Conservation (phyloP, 2,797 vertebrate species). For the Tenualosa thibaudeaui region DNA sequence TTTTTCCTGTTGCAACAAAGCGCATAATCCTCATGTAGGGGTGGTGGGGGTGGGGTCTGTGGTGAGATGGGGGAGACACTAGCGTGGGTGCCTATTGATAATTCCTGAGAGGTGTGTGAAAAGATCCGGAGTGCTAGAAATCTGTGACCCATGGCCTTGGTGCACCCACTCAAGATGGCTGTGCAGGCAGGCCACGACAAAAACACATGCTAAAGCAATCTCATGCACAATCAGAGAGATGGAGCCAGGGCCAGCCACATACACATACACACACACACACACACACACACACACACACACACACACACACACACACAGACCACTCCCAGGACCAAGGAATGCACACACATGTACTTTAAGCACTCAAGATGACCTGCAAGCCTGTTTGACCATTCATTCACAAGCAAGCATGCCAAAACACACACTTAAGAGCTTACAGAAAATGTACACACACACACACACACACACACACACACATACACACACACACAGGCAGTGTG, state of each 20-base stretch:
- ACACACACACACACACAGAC: constrained; percentile 31
- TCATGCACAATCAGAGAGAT: constrained; percentile 4
- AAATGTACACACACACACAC: not conserved
- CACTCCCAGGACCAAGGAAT: constrained; percentile 31
- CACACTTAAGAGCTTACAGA: not conserved
- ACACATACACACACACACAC: constrained; percentile 22
- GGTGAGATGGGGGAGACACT: not conserved
- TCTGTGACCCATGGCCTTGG: constrained; percentile 59
- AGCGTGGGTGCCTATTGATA: constrained; percentile 43
- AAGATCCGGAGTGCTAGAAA: constrained; percentile 62
- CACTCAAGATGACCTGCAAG: not conserved
- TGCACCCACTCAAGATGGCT: constrained; percentile 65
- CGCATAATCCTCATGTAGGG: not conserved
- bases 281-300: constrained; percentile 34
- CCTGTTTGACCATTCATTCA: not conserved
- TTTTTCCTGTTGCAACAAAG: not conserved
- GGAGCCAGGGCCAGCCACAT: not conserved
- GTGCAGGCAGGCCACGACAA: constrained; percentile 46
- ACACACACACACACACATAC: not conserved
- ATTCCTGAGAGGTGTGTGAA: constrained; percentile 54
- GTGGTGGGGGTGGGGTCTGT: not conserved
- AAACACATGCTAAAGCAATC: constrained; percentile 49
- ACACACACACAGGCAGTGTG: not conserved
- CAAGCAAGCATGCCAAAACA: not conserved
- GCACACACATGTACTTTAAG: not conserved